Conservation (phyloP, 1,140 invertebrate genomes). For the Leguminivora glycinivorella region DNA sequence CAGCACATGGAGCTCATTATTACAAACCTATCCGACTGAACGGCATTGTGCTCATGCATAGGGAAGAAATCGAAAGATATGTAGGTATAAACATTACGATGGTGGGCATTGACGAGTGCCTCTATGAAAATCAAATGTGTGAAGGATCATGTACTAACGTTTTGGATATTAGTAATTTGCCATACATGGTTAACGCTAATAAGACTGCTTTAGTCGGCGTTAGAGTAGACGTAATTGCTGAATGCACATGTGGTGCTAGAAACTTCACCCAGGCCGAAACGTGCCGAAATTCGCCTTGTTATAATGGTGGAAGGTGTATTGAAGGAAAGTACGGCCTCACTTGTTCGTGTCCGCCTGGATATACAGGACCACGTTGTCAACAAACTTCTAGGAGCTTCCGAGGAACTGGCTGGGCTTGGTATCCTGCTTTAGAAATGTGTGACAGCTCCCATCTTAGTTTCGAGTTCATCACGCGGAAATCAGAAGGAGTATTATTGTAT, state of each 20-base stretch:
- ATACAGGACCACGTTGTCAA: constrained; percentile 96
- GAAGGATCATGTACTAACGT: constrained; percentile 97
- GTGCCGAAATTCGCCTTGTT: constrained; percentile 93
- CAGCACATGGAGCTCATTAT: constrained; percentile 97
- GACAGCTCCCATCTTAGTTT: constrained; percentile 96
- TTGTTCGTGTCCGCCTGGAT: constrained; percentile 94
- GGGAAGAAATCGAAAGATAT: constrained; percentile 95
- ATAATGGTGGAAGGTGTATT: constrained; percentile 96
- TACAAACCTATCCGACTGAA: constrained; percentile 96
- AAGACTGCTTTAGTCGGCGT: constrained; percentile 97
- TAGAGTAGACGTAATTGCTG: constrained; percentile 91
- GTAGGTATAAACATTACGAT: constrained; percentile 97
- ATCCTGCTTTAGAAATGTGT: constrained; percentile 96
- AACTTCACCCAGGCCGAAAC: constrained; percentile 94
- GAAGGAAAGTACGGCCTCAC: constrained; percentile 92
- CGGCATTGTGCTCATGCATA: constrained; percentile 95
- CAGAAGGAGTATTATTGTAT: constrained; percentile 95
- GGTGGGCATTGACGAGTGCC: constrained; percentile 98
- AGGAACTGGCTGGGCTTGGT: constrained; percentile 97
- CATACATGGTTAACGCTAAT: constrained; percentile 98
- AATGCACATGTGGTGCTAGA: constrained; percentile 94
- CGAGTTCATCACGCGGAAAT: constrained; percentile 95
- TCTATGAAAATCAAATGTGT: constrained; percentile 96
- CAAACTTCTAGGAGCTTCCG: constrained; percentile 96
- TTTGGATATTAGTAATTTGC: constrained; percentile 91